These are phyloP conservation scores for Rhizoglyphus robini DNA, from an alignment of 1,140 invertebrate genomes.

Conservation along the genomic window DNA sequence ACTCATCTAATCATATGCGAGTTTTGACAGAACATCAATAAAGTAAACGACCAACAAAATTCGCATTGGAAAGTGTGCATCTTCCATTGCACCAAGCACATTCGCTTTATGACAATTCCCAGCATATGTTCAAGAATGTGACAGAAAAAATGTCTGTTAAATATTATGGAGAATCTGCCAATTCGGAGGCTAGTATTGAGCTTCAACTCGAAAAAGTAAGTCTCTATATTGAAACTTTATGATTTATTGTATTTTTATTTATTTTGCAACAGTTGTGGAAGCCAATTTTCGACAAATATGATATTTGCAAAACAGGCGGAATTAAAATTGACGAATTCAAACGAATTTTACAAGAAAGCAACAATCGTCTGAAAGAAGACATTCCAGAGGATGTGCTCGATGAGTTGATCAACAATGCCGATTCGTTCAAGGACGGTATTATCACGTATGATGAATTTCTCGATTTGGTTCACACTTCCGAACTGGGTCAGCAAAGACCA, in stretches of 20 bases:
- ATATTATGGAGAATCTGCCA: no score
- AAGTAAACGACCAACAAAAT: no score
- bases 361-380: conserved; percentile 44
- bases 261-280: conserved; percentile 21
- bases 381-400: conserved; percentile 54
- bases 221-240: neutral
- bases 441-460: conserved; percentile 65
- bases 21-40: no score
- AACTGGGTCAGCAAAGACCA: conserved; percentile 19
- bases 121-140: no score
- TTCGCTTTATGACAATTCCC: no score
- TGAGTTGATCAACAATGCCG: conserved; percentile 52
- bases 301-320: conserved; percentile 53
- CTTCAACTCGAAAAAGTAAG: conserved; percentile 16
- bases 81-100: no score
- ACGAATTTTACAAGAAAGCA: conserved; percentile 45
- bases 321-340: conserved; percentile 55
- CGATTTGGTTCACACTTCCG: conserved; percentile 41
- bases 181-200: neutral
- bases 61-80: no score
- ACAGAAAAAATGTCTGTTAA: no score
- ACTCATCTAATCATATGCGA: no score
- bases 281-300: conserved; percentile 43
- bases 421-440: conserved; percentile 54
- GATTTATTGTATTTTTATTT: conserved; percentile 3